phyloP scores from a whole-genome alignment of 2,113 vertebrate species.

The Heliornis fulica region DNA sequence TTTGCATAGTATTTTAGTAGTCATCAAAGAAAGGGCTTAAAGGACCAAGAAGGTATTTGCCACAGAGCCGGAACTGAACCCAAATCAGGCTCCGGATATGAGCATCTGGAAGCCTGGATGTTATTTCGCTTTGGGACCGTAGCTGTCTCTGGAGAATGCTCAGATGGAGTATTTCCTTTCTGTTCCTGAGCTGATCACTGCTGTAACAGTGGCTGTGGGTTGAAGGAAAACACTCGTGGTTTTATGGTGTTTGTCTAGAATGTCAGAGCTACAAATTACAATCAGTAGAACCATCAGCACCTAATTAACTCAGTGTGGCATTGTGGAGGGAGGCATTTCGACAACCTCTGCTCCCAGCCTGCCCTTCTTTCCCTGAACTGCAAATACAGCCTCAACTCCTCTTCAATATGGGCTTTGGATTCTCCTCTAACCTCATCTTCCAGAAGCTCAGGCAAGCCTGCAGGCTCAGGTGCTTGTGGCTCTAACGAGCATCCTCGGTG shows the following conservation, averaged over 20 bases:
- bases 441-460: background rate
- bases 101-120: background rate
- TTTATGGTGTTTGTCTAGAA: background rate
- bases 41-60: background rate
- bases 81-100: background rate
- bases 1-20: background rate
- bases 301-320: background rate
- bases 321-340: background rate
- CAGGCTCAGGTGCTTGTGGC: background rate
- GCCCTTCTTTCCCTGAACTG: background rate
- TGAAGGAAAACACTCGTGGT: background rate
- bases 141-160: background rate
- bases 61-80: background rate
- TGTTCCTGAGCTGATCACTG: background rate
- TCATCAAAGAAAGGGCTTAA: background rate
- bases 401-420: background rate
- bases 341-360: background rate
- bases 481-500: background rate
- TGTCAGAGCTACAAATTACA: background rate
- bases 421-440: background rate
- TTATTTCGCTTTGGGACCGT: background rate
- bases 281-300: background rate
- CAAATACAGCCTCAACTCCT: accelerated
- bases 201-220: background rate
- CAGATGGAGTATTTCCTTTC: background rate